Evolutionary conservation across 2,888 invertebrate species (phyloP), one percentile per base, ranked within the genome.

Genomic region (Pogonocherus hispidulus): DNA sequence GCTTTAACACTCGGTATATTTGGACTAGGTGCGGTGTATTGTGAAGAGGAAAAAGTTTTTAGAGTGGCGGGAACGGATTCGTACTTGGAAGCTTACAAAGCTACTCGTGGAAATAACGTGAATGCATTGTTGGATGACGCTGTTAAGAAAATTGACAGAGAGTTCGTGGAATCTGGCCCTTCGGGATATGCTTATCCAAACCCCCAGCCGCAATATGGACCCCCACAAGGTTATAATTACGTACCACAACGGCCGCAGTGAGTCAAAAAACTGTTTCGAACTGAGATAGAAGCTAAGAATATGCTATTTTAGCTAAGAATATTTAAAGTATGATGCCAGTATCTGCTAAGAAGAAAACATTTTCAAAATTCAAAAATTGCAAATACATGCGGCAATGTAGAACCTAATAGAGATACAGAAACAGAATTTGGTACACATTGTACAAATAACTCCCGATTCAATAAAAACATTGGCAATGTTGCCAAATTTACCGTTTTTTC

Each of bases 11-110:
- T 51, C 8, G 1, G 41, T n/a, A 9, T 16, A 16, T 2, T 51
- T 35, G 9, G 49, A 35, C 3, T 35, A 1, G 46, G 37, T 27
- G 22, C 37, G 23, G 37, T 62, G 35, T 51, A 37, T 9, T 9
- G 37, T 16, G 60, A 62, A 22, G 51, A 62, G 14, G 60, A 62
- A 51, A 62, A 62, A 37, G 60, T 62, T 6, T 62, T 62, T 20
- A 49, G 46, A 37, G 60, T 62, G 14, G 32, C 60, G 16, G 64
- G 65, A 20, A 59, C 77, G 3, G 91, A 92, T 81, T 90, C 90
- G 1, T 92, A 92, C 77, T 82, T 92, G 74, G 90, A 91, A 46
- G 92, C 92, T 1, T 89, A 91, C 76, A 88, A 88, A 4, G 89
- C 90, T 76, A 90, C 90, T 79, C 81, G 86, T 82, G 79, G 87